Evolutionary conservation across 2,113 vertebrate species (phyloP).

Genomic region (Tor tambroides): DNA sequence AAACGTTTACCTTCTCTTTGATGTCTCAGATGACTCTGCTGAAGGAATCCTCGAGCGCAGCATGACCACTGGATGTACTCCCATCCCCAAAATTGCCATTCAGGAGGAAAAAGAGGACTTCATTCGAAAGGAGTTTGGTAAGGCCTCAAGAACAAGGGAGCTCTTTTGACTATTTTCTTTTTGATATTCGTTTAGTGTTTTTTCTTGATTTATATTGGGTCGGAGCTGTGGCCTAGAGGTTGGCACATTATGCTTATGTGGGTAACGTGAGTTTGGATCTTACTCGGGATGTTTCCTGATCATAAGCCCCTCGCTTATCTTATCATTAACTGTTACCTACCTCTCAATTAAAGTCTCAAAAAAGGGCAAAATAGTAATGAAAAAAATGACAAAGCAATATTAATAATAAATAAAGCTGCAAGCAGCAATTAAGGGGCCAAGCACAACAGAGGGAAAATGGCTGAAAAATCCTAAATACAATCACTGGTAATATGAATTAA

Average conservation of each 20-base stretch:
- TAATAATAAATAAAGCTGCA: not conserved
- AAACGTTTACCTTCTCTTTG: conserved; percentile 27
- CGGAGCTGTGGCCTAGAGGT: not conserved
- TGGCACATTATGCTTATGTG: not conserved
- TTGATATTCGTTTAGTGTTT: not conserved
- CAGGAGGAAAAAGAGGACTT: conserved; percentile 73
- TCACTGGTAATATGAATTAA: not conserved
- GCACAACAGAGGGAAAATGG: not conserved
- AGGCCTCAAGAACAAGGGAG: conserved; percentile 25
- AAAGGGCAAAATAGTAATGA: not conserved
- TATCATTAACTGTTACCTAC: not conserved
- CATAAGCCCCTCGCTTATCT: not conserved
- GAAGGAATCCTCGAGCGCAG: conserved; percentile 66
- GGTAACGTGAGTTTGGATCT: too few species aligned
- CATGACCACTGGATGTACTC: conserved; percentile 62
- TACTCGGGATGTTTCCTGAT: too few species aligned
- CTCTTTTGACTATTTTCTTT: not conserved
- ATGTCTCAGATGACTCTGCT: conserved; percentile 51
- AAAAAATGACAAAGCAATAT: not conserved
- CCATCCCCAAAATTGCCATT: conserved; percentile 75
- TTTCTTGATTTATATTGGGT: not conserved
- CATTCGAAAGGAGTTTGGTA: conserved; percentile 69
- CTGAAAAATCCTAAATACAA: not conserved
- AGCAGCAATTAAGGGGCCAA: not conserved
- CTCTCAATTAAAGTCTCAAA: not conserved